Percentiles rank a stretch among this genome's conserved stretches.
These are phyloP conservation scores for Pteropus alecto DNA, from an alignment of 2,113 vertebrate genomes.

Conservation along the genomic window DNA sequence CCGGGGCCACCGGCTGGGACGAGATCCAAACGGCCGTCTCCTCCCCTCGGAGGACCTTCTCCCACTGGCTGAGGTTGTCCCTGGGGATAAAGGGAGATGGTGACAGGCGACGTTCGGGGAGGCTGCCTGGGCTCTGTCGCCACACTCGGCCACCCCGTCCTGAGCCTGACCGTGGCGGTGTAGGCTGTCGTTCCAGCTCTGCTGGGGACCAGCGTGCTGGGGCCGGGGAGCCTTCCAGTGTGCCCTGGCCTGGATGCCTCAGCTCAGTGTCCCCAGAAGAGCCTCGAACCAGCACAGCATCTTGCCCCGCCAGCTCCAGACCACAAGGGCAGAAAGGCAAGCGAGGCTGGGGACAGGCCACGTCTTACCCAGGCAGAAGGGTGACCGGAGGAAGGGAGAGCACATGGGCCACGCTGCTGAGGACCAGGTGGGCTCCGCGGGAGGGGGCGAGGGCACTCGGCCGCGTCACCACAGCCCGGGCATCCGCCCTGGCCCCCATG, in stretches of 20 bases:
- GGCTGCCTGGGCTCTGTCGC: neutral
- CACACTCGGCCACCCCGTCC: rapidly evolving
- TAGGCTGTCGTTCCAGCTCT: too few species aligned
- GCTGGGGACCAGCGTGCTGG: too few species aligned
- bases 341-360: rapidly evolving
- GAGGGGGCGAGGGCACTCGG: too few species aligned
- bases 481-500: too few species aligned
- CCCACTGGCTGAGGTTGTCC: conserved; percentile 96
- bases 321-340: neutral
- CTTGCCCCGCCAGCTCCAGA: neutral
- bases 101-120: neutral
- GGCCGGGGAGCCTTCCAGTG: too few species aligned
- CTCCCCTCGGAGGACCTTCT: conserved; percentile 92
- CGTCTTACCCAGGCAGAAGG: neutral
- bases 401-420: too few species aligned
- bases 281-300: rapidly evolving
- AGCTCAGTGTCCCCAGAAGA: neutral
- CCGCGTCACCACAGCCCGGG: too few species aligned
- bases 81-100: conserved; percentile 77
- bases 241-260: too few species aligned
- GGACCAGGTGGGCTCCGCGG: too few species aligned
- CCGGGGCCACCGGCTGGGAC: conserved; percentile 65
- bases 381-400: rapidly evolving
- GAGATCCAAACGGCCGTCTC: conserved; percentile 86
- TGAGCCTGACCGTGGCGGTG: too few species aligned